Evolutionary conservation across 2,888 invertebrate genomes (phyloP).

Genomic region (Pardosa pseudoannulata): DNA sequence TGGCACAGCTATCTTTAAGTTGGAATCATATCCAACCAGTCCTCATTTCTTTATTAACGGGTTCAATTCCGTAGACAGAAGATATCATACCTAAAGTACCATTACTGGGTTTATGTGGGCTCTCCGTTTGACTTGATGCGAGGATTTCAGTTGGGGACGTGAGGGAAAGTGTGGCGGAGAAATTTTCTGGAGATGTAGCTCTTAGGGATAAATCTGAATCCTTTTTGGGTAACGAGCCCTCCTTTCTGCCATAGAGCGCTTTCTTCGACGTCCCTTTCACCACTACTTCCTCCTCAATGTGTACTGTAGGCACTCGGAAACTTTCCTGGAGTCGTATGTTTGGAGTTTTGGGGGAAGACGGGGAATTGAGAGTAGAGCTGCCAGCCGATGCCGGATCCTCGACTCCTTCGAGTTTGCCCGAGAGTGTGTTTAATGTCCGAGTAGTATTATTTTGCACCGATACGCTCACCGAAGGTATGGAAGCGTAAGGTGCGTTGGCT

Average conservation of each 20-base stretch:
- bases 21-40: slow-evolving; percentile 69
- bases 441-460: slow-evolving; percentile 49
- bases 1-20: slow-evolving; percentile 61
- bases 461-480: slow-evolving; percentile 68
- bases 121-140: slow-evolving; percentile 47
- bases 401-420: slow-evolving; percentile 46
- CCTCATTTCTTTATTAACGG: slow-evolving; percentile 72
- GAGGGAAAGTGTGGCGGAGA: background rate
- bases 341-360: slow-evolving; percentile 70
- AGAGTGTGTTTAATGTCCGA: slow-evolving; percentile 32
- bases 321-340: slow-evolving; percentile 46
- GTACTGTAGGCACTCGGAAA: slow-evolving; percentile 68
- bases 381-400: slow-evolving; percentile 42
- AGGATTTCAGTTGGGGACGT: slow-evolving; percentile 16
- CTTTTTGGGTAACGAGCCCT: slow-evolving; percentile 1
- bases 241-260: slow-evolving; percentile 30
- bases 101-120: slow-evolving; percentile 67
- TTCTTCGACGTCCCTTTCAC: slow-evolving; percentile 26
- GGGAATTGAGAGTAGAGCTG: slow-evolving; percentile 48
- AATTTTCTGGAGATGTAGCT: slow-evolving; percentile 26
- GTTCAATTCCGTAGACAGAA: slow-evolving; percentile 71
- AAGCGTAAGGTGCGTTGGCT: slow-evolving; percentile 56
- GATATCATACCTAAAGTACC: slow-evolving; percentile 67
- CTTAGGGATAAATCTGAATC: slow-evolving; percentile 34
- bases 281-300: slow-evolving; percentile 58